Conservation (phyloP, 2,888 invertebrate species). For the Clivina fossor region DNA sequence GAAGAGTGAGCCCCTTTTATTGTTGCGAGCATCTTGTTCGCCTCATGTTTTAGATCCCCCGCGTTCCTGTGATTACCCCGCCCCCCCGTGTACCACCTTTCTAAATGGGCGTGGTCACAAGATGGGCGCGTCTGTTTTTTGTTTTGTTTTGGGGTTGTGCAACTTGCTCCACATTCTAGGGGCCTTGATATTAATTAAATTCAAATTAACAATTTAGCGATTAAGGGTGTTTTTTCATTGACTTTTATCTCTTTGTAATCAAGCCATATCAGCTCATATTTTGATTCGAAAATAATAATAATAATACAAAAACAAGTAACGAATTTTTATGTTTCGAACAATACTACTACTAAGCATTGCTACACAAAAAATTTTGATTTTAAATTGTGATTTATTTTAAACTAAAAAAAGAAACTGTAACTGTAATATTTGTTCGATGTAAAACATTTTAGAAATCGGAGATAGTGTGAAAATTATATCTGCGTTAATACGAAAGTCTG, state of each 20-base stretch:
- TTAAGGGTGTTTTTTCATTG: constrained; percentile 32
- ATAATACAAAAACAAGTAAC: constrained; percentile 23
- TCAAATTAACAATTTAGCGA: constrained; percentile 31
- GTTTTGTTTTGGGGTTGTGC: not conserved
- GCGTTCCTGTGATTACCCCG: not conserved
- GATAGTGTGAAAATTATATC: constrained; percentile 30
- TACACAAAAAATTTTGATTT: constrained; percentile 20
- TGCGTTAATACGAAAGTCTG: constrained; percentile 34
- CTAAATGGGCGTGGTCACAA: too few relatives aligned
- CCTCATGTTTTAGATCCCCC: too few relatives aligned
- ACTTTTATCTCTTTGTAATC: constrained; percentile 32
- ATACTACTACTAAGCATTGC: constrained; percentile 16
- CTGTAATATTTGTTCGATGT: constrained; percentile 22
- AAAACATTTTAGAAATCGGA: constrained; percentile 28
- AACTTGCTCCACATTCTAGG: constrained; percentile 14
- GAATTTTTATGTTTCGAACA: constrained; percentile 21
- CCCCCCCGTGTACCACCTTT: too few relatives aligned
- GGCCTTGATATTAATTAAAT: constrained; percentile 30
- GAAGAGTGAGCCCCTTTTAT: constrained; percentile 19
- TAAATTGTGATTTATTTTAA: constrained; percentile 32
- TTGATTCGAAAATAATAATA: too few relatives aligned
- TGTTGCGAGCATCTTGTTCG: too few relatives aligned
- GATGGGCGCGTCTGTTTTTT: too few relatives aligned
- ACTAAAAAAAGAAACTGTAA: constrained; percentile 14
- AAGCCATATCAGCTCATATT: constrained; percentile 32